phyloP scores from a whole-genome alignment of 1,140 invertebrate species.

The Diachasmimorpha longicaudata region DNA sequence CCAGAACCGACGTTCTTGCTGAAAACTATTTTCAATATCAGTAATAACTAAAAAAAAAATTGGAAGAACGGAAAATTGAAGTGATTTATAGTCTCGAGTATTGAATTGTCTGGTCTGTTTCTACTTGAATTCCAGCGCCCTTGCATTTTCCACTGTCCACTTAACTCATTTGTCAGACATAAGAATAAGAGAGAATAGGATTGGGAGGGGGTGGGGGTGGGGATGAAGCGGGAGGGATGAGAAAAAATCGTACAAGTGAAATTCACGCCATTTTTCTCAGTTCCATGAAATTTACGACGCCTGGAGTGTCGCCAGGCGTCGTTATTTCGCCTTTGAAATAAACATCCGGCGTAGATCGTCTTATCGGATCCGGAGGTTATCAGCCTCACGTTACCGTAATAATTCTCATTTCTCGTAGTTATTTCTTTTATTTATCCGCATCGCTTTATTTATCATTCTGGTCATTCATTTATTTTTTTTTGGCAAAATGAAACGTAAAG shows the following conservation, averaged over 20 bases:
- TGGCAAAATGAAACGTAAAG: neutral
- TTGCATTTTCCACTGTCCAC: constrained; percentile 2
- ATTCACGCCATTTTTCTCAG: constrained; percentile 26
- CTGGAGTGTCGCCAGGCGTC: constrained; percentile 58
- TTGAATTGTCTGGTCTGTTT: neutral
- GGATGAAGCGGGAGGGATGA: neutral
- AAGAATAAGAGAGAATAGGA: neutral
- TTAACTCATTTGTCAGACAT: constrained; percentile 5
- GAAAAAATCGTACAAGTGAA: constrained; percentile 21
- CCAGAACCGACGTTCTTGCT: neutral
- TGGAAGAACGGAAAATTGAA: neutral
- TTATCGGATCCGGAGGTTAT: constrained; percentile 53
- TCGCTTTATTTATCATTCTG: neutral
- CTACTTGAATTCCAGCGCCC: neutral
- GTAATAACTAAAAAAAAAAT: neutral
- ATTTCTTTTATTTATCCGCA: neutral
- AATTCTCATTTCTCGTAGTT: constrained; percentile 31
- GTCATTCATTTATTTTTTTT: neutral
- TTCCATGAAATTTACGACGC: constrained; percentile 35
- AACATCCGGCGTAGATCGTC: constrained; percentile 55
- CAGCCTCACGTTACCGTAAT: constrained; percentile 47
- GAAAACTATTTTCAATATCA: neutral
- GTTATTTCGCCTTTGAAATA: constrained; percentile 60
- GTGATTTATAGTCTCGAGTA: neutral
- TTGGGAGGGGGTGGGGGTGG: neutral